Base-by-base conservation (phyloP, 2,113 vertebrate genomes). In the Enhydra lutris region DNA sequence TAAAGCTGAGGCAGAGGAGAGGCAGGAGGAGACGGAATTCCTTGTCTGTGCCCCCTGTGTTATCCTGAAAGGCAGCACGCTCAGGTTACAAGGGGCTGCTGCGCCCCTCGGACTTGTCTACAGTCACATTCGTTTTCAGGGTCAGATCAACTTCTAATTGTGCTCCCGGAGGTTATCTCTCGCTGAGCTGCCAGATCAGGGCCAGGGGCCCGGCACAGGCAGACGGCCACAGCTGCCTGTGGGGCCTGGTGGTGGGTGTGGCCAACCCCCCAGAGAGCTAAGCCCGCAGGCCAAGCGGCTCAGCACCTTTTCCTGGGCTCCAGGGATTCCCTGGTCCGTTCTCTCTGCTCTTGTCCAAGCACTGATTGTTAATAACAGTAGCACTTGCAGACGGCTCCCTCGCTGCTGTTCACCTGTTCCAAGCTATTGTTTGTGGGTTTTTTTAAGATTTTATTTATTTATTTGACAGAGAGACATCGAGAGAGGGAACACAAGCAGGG, bases 1-100 rank as follows among this genome's bases (percentile, higher is more conserved):
- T 92, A 89, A 23, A 92, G 94, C 85, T 84, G 91, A 89, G 50
- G 61, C 82, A 26, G 65, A 34, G 84, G 96, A 78, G 91, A 97
- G 95, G 95, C 73, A 42, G 47, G 87, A 82, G 59, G 71, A 95
- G 86, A 20, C 92, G 79, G 96, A 94, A 94, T 23, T 0, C 7
- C 23, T 80, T 55, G 29, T 29, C 61, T 0, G 0, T 1, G 90
- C 73, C 92, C 86, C 69, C 89, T 88, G 7, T 36, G 61, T 92
- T 91, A 79, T 82, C 96, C 86, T 81, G 89, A 52, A 17, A 7
- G 87, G 87, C 24, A 36, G 21, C 6, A 15, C 34, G 84, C 96
- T 98, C 65, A 74, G 95, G 94, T 97, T 26, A 89, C 92, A 57
- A 47, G 29, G 42, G 20, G 84, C 26, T 2, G 7, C 65, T 12